Base-by-base conservation (phyloP, 2,797 vertebrate genomes). In the Neoniphon sammara region DNA sequence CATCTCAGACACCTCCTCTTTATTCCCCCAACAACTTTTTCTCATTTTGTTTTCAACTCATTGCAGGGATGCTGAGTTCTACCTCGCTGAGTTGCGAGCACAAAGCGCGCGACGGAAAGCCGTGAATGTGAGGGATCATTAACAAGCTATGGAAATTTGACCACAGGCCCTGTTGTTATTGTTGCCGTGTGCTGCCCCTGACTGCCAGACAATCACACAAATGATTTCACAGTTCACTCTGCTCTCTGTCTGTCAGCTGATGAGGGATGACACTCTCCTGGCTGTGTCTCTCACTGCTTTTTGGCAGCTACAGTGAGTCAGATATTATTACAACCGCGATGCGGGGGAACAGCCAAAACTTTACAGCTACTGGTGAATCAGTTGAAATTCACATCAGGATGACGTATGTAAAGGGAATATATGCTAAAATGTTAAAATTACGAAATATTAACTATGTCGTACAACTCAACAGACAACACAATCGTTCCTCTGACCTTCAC, bases 121-220 rank as follows among this genome's bases (percentile, higher is more conserved):
- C 14, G 59, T 34, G 81, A 70, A 72, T 67, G 57, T 61, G 65
- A 73, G 25, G 21, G 57, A 70, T 84, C 78, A 82, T 85, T 62
- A 71, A 68, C 17, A 77, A 58, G 57, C 21, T 14, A 68, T 52
- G 27, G 63, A 66, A 58, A 78, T 83, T 77, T 80, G 77, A 82
- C 82, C 82, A 70, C 46, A 23, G 82, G 78, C 78, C 78, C 74
- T 64, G 73, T 81, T 77, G 74, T 84, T 81, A 75, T 81, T 75
- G 84, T 85, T 73, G 70, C 69, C 0, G 70, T 69, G 73, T 67
- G 42, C 53, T 59, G 21, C 56, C 77, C 42, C 39, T 20, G 75
- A 73, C 77, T 73, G 66, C 52, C 75, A 80, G 76, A 84, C 72
- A 78, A 79, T 70, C 78, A 85, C 61, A 85, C 81, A 85, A 76